Conservation (phyloP, 2,888 invertebrate genomes). For the Eudemis profundana region DNA sequence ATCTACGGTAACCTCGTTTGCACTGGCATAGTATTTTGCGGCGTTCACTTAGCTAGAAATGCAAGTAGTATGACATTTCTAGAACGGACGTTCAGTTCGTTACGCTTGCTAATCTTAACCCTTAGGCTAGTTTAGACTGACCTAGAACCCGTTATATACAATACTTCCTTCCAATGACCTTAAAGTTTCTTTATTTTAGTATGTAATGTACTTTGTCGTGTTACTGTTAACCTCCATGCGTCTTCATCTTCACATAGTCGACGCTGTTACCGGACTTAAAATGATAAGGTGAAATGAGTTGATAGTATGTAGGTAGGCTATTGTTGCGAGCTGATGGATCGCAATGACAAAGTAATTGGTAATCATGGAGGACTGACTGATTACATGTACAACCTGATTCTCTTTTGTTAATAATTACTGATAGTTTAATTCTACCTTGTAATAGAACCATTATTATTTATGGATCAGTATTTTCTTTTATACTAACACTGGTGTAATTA, state of each 20-base stretch:
- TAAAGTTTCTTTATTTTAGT: neutral
- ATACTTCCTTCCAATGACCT: neutral
- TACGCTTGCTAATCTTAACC: constrained; percentile 4
- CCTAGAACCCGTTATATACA: neutral
- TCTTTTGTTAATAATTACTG: neutral
- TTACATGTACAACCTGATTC: neutral
- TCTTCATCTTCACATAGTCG: neutral
- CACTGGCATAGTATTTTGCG: neutral
- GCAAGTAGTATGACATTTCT: neutral
- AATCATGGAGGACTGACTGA: constrained; percentile 20
- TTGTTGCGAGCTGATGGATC: constrained; percentile 16
- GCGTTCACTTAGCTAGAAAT: neutral
- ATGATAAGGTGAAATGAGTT: neutral
- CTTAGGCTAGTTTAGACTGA: neutral
- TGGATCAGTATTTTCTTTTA: neutral
- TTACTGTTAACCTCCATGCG: neutral
- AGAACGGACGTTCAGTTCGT: constrained; percentile 1
- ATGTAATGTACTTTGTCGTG: neutral
- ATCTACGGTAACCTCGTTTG: neutral
- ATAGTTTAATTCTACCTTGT: neutral
- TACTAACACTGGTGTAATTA: neutral
- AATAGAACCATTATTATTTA: neutral
- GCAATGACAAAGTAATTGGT: constrained; percentile 11
- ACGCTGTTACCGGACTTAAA: neutral
- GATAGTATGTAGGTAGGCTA: neutral